Base-by-base conservation (phyloP, 1,140 invertebrate species). In the Phymorhynchus buccinoides region DNA sequence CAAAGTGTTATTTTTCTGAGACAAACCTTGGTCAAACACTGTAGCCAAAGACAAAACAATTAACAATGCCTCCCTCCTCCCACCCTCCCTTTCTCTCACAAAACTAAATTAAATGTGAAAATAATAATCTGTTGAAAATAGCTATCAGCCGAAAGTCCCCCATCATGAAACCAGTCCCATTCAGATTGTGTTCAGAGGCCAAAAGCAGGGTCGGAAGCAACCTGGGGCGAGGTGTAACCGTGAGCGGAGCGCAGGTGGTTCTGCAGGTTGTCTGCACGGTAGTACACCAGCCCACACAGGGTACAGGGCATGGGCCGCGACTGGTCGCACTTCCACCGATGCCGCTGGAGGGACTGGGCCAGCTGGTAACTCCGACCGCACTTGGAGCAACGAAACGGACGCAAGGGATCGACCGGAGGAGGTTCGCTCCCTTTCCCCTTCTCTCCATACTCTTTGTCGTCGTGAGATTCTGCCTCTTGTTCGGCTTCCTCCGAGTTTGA, bases 291-390 rank as follows among this genome's bases (percentile, higher is more conserved):
- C 0, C 66, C 78, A 75, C 86, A 86, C 44, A 81, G 32, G 1
- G 82, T 75, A 56, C 86, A 86, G 35, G 44, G 73, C 41, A 86
- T 68, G 37, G 68, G 68, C 22, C 86, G 82, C 9, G 82, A 79
- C 37, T 82, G 77, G 75, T 84, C 79, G 37, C 86, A 86, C 41
- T 77, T 86, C 86, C 86, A 86, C 14, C 79, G 78, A 56, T 86
- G 86, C 9, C 86, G 82, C 66, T 75, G 66, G 14, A 86, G 32
- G 7, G 82, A 84, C 79, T 86, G 86, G 22, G 82, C 79, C 75
- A 84, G 79, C 30, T 68, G 62, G 68, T 84, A 86, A n/a, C 75
- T 62, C 42, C 83, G 78, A 30, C 81, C 81, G 66, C 86, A 86
- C 44, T 48, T 75, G 1, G 75, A 52, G 35, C 86, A 86, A 32